Conservation (phyloP, 2,113 vertebrate genomes). For the Leucosticte australis region DNA sequence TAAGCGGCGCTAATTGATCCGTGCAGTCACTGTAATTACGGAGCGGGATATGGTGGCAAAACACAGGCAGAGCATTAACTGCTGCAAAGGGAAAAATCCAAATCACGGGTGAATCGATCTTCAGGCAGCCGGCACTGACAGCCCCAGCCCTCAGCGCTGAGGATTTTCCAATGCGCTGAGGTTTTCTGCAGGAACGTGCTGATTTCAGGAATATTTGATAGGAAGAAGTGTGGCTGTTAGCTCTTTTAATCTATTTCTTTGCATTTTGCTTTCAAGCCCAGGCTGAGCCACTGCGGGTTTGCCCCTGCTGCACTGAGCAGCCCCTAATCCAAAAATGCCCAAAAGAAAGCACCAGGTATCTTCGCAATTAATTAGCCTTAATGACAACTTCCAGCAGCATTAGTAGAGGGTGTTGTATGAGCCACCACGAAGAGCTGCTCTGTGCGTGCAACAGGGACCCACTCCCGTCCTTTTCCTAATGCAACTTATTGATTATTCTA, state of each 20-base stretch:
- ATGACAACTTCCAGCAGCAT: background rate
- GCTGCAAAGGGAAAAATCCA: background rate
- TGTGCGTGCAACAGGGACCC: background rate
- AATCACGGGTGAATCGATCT: background rate
- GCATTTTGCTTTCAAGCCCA: background rate
- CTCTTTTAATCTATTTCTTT: background rate
- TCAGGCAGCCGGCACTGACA: background rate
- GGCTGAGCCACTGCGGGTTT: background rate
- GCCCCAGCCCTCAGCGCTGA: background rate
- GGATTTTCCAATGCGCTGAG: background rate
- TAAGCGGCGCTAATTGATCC: slow-evolving; percentile 19
- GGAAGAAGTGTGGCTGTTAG: background rate
- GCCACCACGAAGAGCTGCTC: background rate
- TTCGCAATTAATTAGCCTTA: background rate
- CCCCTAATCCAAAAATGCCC: background rate
- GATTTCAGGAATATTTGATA: background rate
- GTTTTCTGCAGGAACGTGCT: background rate
- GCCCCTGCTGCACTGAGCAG: background rate
- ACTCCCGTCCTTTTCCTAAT: background rate
- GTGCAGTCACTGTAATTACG: background rate
- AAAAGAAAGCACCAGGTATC: background rate
- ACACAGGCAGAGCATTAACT: background rate
- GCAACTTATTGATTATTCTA: background rate
- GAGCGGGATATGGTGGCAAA: background rate
- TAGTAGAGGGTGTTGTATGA: background rate